phyloP scores from a whole-genome alignment of 2,888 invertebrate species.

The Acronicta leporina region DNA sequence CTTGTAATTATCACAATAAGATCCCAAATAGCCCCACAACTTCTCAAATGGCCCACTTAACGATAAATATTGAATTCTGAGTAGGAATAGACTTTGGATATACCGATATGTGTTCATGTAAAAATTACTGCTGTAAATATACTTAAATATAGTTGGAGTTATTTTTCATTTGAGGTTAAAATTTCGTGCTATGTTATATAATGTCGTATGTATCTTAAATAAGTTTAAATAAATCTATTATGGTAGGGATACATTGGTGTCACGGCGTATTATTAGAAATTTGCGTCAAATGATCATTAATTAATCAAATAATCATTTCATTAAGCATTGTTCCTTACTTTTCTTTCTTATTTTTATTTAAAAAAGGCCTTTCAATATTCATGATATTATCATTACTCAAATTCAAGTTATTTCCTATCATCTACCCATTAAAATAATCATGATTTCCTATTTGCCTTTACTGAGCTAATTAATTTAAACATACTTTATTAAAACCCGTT shows the following conservation, averaged over 20 bases:
- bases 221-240: conserved; percentile 8
- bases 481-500: too few relatives aligned
- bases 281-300: too few relatives aligned
- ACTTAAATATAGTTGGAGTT: conserved; percentile 54
- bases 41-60: too few relatives aligned
- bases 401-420: too few relatives aligned
- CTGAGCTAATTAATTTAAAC: neutral
- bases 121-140: conserved; percentile 46
- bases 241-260: neutral
- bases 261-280: conserved; percentile 12
- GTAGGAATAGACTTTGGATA: conserved; percentile 29
- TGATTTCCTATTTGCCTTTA: neutral
- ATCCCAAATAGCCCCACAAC: too few relatives aligned
- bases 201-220: conserved; percentile 6
- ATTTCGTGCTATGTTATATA: conserved; percentile 16
- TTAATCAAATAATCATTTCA: too few relatives aligned
- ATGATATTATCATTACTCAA: too few relatives aligned
- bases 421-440: too few relatives aligned
- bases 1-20: too few relatives aligned
- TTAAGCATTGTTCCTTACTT: too few relatives aligned
- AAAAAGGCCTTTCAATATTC: too few relatives aligned
- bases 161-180: conserved; percentile 33
- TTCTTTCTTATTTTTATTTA: too few relatives aligned
- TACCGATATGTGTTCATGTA: conserved; percentile 51
- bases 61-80: conserved; percentile 23